Evolutionary conservation across 1,140 invertebrate species (phyloP), one percentile per base, ranked within the genome.

Genomic region (Bombus picipes): DNA sequence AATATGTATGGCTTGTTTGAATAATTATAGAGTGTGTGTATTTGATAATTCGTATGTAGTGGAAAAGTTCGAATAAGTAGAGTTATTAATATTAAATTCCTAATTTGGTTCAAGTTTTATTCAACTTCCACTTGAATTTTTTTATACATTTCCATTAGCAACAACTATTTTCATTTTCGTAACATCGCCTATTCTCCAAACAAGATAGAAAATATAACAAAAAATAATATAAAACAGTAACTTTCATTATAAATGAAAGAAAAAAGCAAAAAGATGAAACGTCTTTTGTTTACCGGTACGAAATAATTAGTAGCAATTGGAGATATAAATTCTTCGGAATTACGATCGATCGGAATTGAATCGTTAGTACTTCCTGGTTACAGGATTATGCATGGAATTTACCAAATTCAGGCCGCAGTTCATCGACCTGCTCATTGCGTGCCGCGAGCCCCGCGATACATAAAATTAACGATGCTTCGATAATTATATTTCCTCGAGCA

Each of bases 351-450:
- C 41, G 66, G 57, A 47, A 70, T 53, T 75, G 68, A 83, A 87
- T 87, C 47, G 65, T 65, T 43, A n/a, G 18, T 28, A 57, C n/a
- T 39, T 66, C 57, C 76, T 47, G 65, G 57, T 65, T 77, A 59
- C 37, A 32, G 71, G 86, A 85, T 81, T 73, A 85, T 85, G 65
- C 74, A 65, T 78, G 82, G 77, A 88, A 89, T 89, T 75, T 71
- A 41, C 28, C 73, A 83, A 85, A 89, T 85, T 76, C 62, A 34
- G 81, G 73, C 57, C 73, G 53, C 77, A 81, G 82, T 89, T 88
- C 82, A 70, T 76, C 59, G 87, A 85, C 77, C 88, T 68, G 59
- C 39, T 78, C 71, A 32, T 53, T 59, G 59, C 59, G 81, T 78
- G 87, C 83, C 79, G 79, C 62, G 59, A 87, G 71, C 22, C 34